phyloP scores from a whole-genome alignment of 2,113 vertebrate genomes.

The Sylvicapra grimmia region DNA sequence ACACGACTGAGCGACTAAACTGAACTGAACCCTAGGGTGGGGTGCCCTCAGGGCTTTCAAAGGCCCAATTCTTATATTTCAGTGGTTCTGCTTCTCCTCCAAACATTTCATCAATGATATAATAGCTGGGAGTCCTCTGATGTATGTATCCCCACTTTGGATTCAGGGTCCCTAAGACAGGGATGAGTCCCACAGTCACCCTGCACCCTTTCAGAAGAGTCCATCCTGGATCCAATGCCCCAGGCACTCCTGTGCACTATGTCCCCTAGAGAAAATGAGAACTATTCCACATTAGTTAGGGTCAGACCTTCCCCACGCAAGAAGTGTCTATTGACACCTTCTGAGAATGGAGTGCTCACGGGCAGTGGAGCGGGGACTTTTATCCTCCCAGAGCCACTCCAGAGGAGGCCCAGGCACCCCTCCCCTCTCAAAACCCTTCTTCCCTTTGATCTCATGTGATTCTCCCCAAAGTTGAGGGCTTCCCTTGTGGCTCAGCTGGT shows the following conservation, averaged over 20 bases:
- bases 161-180: neutral
- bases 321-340: neutral
- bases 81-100: neutral
- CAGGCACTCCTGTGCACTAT: no score
- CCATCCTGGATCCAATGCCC: neutral
- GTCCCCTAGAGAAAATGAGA: neutral
- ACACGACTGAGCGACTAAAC: fast-evolving
- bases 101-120: neutral
- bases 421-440: neutral
- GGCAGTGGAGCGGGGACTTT: neutral
- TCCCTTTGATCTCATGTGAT: neutral
- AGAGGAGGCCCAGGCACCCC: fast-evolving
- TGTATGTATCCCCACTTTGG: neutral
- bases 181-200: neutral
- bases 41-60: neutral
- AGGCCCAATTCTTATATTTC: neutral
- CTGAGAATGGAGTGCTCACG: neutral
- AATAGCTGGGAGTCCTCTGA: neutral
- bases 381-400: neutral
- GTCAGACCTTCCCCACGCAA: neutral
- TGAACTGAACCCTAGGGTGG: neutral
- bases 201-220: neutral
- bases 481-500: neutral
- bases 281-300: no score
- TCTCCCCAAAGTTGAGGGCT: neutral